These are phyloP conservation scores for Strigops habroptila DNA, from an alignment of 2,113 vertebrate species.

Conservation along the genomic window DNA sequence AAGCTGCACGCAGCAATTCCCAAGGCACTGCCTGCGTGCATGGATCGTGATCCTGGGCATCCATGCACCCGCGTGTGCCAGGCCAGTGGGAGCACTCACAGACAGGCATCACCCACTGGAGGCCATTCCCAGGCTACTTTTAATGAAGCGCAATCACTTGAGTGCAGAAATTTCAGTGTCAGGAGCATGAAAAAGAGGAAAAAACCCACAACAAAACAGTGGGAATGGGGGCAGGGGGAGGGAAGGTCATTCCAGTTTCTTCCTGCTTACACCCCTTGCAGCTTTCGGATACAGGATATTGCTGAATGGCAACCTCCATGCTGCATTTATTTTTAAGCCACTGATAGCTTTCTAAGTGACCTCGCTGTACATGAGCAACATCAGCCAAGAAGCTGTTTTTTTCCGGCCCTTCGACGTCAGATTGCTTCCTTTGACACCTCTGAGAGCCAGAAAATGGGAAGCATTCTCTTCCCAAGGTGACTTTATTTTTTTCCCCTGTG, in stretches of 20 bases:
- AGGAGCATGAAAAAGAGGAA: background rate
- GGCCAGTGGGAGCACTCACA: rapidly evolving
- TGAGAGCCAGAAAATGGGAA: slow-evolving; percentile 67
- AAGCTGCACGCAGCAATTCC: background rate
- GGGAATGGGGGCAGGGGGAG: background rate
- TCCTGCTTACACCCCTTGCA: slow-evolving; percentile 7
- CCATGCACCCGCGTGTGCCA: background rate
- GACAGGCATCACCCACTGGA: background rate
- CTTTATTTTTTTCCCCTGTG: slow-evolving; percentile 3
- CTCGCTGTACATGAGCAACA: slow-evolving; percentile 18
- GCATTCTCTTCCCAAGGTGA: slow-evolving; percentile 59
- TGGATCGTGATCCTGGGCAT: background rate
- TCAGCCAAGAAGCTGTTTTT: slow-evolving; percentile 64
- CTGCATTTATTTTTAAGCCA: slow-evolving; percentile 60
- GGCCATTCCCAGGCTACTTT: background rate
- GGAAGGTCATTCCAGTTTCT: slow-evolving; percentile 39
- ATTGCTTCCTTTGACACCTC: slow-evolving; percentile 76
- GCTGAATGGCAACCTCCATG: slow-evolving; percentile 58
- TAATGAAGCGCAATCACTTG: background rate
- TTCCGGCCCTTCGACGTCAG: slow-evolving; percentile 66
- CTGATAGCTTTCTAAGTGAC: slow-evolving; percentile 59
- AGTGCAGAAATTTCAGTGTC: background rate
- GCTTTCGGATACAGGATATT: slow-evolving; percentile 59
- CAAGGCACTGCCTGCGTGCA: background rate
- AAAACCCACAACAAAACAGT: background rate